Evolutionary conservation across 2,113 vertebrate genomes (phyloP), one percentile per base, ranked within the genome.

Genomic region (Columbina picui): DNA sequence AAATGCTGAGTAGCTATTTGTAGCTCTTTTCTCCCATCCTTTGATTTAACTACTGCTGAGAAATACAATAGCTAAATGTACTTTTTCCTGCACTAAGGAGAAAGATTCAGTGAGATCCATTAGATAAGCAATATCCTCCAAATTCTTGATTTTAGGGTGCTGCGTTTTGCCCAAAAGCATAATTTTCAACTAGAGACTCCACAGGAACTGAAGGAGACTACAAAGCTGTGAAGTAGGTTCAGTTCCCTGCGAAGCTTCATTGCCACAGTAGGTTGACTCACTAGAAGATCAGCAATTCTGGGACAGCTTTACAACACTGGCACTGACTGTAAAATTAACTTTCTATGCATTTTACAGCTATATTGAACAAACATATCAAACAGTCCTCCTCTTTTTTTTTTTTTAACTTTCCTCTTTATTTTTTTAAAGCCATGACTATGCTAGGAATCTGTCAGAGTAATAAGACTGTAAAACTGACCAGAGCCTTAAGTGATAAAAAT

Each of bases 341-440:
- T 84, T 63, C 32, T 30, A 6, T 19, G 34, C 13, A 21, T 68
- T 71, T 79, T 76, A 10, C 8, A 27, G 70, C 10, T 43, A 47
- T 45, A 11, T 3, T 9, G 26, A 71, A 12, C 4, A 64, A 75
- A 45, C 4, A 30, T 29, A 68, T 30, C 22, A 22, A 49, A 73
- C 82, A 71, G 7, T 2, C 3, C 4, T 45, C 4, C 3, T 2
- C 0, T 29, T 30, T 18, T 27, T 17, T 6, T 32, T 32, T 6
- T 2, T 27, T 43, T n/a, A n/a, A n/a, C n/a, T 4, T 7, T 38
- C 16, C 5, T 50, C 15, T 2, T 23, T 64, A n/a, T 64, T 7
- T 39, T 70, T 73, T 77, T 64, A 60, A 36, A 14, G 19, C 4
- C 47, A 43, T 64, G 5, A 38, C 9, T 75, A 8, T 21, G 3